These are phyloP conservation scores for Tor tambroides DNA, from an alignment of 2,113 vertebrate genomes.

Conservation along the genomic window DNA sequence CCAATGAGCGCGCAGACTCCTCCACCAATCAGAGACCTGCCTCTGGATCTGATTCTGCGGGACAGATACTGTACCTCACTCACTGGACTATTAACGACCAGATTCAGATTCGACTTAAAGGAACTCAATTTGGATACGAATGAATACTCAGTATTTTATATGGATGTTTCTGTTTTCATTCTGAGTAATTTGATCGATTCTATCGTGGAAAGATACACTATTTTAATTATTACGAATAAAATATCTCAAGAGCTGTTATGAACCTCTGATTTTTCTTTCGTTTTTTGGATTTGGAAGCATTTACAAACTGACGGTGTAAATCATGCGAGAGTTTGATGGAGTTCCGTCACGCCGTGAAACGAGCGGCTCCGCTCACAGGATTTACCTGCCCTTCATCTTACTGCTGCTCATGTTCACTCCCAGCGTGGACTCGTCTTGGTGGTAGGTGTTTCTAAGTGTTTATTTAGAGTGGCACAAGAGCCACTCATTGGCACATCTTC, in stretches of 20 bases:
- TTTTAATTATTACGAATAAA: neutral
- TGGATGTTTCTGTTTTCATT: neutral
- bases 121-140: neutral
- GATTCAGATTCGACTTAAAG: neutral
- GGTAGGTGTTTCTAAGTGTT: conserved; percentile 76
- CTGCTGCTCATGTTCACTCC: conserved; percentile 89
- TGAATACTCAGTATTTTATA: neutral
- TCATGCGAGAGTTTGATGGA: conserved; percentile 37
- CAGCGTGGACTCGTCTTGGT: conserved; percentile 91
- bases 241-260: neutral
- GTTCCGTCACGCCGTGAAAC: conserved; percentile 29
- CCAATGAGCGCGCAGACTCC: conserved; percentile 68
- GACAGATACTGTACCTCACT: conserved; percentile 30
- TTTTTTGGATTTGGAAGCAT: too few relatives aligned
- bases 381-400: conserved; percentile 75
- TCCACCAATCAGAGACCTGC: conserved; percentile 35
- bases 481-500: neutral
- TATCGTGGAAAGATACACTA: neutral
- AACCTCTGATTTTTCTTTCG: neutral
- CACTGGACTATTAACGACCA: neutral
- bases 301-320: neutral
- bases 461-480: neutral
- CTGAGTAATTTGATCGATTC: neutral
- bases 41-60: conserved; percentile 47
- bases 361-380: conserved; percentile 69